Conservation (phyloP, 2,113 vertebrate species). For the Amphilophus citrinellus region DNA sequence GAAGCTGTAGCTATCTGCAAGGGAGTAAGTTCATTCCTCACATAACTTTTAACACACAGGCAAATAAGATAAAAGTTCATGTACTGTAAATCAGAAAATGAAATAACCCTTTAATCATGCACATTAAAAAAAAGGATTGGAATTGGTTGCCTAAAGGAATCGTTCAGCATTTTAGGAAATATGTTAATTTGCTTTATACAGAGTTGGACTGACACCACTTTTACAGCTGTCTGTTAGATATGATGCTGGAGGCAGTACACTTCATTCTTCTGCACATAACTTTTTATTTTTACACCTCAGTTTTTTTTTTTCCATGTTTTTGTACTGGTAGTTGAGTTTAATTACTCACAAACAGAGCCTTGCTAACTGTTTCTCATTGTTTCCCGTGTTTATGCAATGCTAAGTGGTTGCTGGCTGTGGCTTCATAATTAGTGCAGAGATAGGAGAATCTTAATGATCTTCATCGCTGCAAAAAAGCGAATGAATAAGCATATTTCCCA, state of each 20-base stretch:
- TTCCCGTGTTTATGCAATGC: not conserved
- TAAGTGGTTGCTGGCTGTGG: not conserved
- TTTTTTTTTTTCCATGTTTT: not conserved
- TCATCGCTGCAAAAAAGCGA: not conserved
- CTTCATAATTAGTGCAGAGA: not conserved
- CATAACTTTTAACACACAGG: not conserved
- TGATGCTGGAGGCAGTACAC: not conserved
- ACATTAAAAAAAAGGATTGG: not conserved
- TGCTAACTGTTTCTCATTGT: not conserved
- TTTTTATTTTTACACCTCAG: constrained; percentile 4
- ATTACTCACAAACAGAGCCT: constrained; percentile 2
- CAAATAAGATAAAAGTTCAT: constrained; percentile 6
- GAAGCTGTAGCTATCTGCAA: constrained; percentile 93
- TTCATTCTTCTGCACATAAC: not conserved
- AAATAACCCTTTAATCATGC: not conserved
- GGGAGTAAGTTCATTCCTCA: constrained; percentile 81
- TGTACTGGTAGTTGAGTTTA: not conserved
- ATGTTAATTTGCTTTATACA: not conserved
- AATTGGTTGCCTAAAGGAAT: not conserved
- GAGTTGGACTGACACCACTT: not conserved
- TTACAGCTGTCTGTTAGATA: not conserved
- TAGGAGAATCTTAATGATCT: not conserved
- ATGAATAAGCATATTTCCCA: not conserved
- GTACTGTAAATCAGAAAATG: not conserved
- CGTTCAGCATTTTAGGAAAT: not conserved